These are phyloP conservation scores for Diorhabda sublineata DNA, from an alignment of 1,140 invertebrate genomes.

Conservation along the genomic window DNA sequence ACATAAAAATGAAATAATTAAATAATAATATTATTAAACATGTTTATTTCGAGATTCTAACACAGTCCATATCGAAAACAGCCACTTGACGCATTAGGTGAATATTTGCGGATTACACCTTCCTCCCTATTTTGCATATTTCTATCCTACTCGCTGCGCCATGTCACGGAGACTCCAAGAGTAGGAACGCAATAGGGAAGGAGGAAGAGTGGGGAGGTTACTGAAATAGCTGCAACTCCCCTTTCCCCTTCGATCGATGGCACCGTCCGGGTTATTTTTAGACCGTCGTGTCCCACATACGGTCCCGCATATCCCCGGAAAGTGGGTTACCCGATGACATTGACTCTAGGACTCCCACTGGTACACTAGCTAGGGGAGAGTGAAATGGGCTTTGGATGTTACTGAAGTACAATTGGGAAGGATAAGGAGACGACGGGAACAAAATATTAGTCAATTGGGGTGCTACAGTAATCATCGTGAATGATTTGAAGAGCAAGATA, in stretches of 20 bases:
- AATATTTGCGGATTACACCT: neutral
- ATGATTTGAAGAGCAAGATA: too few relatives aligned
- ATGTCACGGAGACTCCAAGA: neutral
- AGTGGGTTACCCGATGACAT: constrained; percentile 33
- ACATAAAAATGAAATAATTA: too few relatives aligned
- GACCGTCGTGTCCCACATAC: constrained; percentile 25
- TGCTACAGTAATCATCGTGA: too few relatives aligned
- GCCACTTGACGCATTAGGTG: neutral
- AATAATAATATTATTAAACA: too few relatives aligned
- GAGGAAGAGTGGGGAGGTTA: constrained; percentile 18
- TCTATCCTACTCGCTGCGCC: neutral
- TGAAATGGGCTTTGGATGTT: neutral
- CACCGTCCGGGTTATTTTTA: constrained; percentile 31
- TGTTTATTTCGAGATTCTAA: too few relatives aligned
- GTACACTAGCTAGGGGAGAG: neutral
- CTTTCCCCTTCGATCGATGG: constrained; percentile 29
- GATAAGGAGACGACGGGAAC: neutral
- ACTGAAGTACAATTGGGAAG: neutral
- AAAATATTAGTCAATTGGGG: neutral
- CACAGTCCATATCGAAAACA: neutral
- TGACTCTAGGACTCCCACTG: constrained; percentile 24
- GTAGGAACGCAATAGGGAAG: neutral
- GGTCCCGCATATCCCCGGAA: constrained; percentile 23
- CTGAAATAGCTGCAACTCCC: constrained; percentile 30
- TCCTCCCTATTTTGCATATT: neutral